Conservation (phyloP, 2,113 vertebrate genomes). For the Pedionomus torquatus region DNA sequence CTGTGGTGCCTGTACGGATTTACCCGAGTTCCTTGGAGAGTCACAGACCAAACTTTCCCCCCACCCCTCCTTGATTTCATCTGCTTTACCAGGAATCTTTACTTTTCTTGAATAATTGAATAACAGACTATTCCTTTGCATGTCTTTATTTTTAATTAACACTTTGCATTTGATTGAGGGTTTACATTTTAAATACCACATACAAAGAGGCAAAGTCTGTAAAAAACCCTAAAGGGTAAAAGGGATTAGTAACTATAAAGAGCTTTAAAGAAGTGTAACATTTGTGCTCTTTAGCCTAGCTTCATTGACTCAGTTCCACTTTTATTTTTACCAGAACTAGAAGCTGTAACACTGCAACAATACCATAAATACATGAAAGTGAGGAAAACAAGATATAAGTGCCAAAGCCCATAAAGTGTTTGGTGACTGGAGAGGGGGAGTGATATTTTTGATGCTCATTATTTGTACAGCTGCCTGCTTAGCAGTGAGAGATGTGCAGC, state of each 20-base stretch:
- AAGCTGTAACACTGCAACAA: slow-evolving; percentile 64
- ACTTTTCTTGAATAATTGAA: background rate
- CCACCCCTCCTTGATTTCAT: background rate
- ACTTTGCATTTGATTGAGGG: background rate
- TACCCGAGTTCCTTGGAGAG: background rate
- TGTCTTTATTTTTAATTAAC: slow-evolving; percentile 30
- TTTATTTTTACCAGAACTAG: slow-evolving; percentile 57
- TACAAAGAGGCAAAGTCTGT: background rate
- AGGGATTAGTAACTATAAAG: background rate
- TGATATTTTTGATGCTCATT: slow-evolving; percentile 51
- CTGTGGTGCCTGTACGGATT: background rate
- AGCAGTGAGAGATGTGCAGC: slow-evolving; percentile 57
- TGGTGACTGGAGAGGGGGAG: background rate
- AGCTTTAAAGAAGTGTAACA: background rate
- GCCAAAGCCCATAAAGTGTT: slow-evolving; percentile 61
- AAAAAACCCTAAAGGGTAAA: background rate
- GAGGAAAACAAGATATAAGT: slow-evolving; percentile 61
- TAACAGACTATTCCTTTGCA: slow-evolving; percentile 46
- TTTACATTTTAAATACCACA: slow-evolving; percentile 2
- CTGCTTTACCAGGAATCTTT: background rate
- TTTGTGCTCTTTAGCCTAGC: slow-evolving; percentile 22
- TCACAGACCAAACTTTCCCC: background rate
- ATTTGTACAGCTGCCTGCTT: slow-evolving; percentile 75
- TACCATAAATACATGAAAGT: slow-evolving; percentile 28
- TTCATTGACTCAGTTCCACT: background rate